Conservation (phyloP, 2,113 vertebrate genomes). For the Sapajus apella region DNA sequence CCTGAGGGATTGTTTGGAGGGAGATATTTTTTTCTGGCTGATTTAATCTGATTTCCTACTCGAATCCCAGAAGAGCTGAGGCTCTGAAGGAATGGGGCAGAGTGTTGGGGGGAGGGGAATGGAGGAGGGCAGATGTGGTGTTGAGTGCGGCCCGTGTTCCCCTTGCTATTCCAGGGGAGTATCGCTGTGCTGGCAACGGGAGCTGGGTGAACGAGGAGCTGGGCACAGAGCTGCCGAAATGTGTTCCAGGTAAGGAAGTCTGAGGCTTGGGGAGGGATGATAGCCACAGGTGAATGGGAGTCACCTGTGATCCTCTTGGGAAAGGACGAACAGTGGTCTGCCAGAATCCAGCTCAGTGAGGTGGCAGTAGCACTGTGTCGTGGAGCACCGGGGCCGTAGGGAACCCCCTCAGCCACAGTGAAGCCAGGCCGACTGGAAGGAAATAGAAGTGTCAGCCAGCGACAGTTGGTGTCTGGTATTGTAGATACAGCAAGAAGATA, state of each 20-base stretch:
- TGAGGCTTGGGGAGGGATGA: neutral
- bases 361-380: neutral
- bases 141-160: neutral
- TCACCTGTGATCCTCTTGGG: neutral
- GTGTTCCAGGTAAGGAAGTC: constrained; percentile 83
- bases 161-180: constrained; percentile 77
- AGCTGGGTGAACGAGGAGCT: constrained; percentile 81
- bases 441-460: neutral
- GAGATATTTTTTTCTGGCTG: neutral
- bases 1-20: neutral
- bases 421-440: neutral
- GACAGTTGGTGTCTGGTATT: neutral
- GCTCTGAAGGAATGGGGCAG: neutral
- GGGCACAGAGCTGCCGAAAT: constrained; percentile 81
- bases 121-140: neutral
- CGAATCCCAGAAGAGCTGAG: neutral
- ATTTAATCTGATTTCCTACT: neutral
- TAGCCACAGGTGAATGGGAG: neutral
- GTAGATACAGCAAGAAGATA: neutral
- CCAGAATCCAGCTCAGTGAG: neutral
- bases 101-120: neutral
- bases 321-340: neutral
- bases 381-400: neutral
- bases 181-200: constrained; percentile 81
- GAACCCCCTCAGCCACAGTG: neutral